These are phyloP conservation scores for Corapipo altera DNA, from an alignment of 2,113 vertebrate species.

Conservation along the genomic window DNA sequence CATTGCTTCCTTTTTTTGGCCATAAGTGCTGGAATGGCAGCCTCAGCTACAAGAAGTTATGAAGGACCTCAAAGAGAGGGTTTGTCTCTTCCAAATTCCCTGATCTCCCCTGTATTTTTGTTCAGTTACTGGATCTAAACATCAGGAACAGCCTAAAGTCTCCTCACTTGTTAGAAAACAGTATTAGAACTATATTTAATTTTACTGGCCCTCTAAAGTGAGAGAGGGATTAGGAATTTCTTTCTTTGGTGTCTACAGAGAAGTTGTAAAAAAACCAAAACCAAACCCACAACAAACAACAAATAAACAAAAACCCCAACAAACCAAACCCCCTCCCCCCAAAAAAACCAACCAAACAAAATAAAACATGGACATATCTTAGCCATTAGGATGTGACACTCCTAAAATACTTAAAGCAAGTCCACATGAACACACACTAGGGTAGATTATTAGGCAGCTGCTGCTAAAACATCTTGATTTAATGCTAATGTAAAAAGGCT, in stretches of 20 bases:
- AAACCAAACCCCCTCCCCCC: no score
- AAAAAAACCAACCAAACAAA: background rate
- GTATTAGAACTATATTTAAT: background rate
- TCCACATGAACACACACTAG: background rate
- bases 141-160: background rate
- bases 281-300: no score
- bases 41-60: background rate
- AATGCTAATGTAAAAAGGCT: background rate
- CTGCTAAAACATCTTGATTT: background rate
- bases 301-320: background rate
- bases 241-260: background rate
- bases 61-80: background rate
- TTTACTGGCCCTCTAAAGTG: background rate
- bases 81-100: background rate
- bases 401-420: background rate
- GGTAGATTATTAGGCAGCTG: background rate
- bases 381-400: background rate
- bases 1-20: background rate
- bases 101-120: background rate
- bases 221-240: background rate
- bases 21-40: background rate
- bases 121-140: background rate
- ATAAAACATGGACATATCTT: background rate
- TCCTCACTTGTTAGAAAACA: background rate
- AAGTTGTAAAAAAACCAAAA: background rate